These are phyloP conservation scores for Erinaceus europaeus DNA, from an alignment of 2,113 vertebrate genomes.

Conservation along the genomic window DNA sequence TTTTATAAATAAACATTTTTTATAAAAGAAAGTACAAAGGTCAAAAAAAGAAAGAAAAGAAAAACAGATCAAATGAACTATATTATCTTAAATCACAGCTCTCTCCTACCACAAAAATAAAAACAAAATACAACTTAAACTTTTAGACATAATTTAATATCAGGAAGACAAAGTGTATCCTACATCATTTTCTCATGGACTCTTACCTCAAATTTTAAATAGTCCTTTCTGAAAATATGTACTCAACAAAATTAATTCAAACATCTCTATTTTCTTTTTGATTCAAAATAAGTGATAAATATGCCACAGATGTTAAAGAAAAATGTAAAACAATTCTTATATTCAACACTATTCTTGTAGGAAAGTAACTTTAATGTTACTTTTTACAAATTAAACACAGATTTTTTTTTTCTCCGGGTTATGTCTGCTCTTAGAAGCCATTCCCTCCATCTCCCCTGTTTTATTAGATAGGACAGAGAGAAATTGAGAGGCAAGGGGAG, in stretches of 20 bases:
- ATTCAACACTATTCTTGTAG: background rate
- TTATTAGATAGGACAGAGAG: too few species aligned
- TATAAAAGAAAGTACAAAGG: background rate
- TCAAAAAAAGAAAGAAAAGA: background rate
- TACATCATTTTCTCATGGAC: background rate
- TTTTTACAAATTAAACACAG: background rate
- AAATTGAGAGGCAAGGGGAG: too few species aligned
- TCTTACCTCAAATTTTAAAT: background rate
- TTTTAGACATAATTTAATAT: background rate
- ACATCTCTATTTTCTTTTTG: background rate
- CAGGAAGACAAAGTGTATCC: background rate
- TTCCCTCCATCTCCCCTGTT: too few species aligned
- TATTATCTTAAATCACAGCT: background rate
- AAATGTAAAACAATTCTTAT: background rate
- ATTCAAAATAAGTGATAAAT: background rate
- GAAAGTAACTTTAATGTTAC: background rate
- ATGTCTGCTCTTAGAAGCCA: too few species aligned
- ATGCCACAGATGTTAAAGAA: background rate
- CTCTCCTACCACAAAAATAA: background rate
- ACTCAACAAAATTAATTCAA: background rate
- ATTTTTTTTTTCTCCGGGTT: too few species aligned
- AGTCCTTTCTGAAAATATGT: background rate
- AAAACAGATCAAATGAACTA: background rate
- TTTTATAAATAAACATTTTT: background rate
- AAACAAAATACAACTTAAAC: background rate